Evolutionary conservation across 92 coral and sea anemone genomes (phyloP), one percentile per base, ranked within the genome.

Genomic region (Paramuricea clavata): DNA sequence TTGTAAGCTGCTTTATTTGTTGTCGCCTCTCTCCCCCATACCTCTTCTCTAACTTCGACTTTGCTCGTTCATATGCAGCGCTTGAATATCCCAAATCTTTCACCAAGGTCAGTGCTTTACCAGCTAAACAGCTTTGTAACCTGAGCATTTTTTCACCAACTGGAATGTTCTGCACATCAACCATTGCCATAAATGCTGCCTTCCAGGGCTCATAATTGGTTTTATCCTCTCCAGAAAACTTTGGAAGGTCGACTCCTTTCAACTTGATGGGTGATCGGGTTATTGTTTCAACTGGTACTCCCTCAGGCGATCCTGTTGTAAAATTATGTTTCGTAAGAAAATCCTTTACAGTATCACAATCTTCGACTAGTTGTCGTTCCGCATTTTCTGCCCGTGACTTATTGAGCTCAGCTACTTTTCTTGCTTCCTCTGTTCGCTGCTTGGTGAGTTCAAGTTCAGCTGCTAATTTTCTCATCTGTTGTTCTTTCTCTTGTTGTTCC

Each of bases 401-500:
- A 42, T 79, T 89, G n/a, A 79, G 67, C 17, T 22, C 85, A 27
- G 86, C 86, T 26, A 85, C 50, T 54, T 77, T 83, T 69, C 89
- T 64, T 34, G 91, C 88, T 44, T 88, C 91, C 44, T 82, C 83
- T 30, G 91, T 74, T 8, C 91, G 73, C 49, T 81, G 87, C 42
- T 72, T 82, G 41, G 91, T 47, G 12, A 88, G 65, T 43, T 88
- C 71, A 27, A 89, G 86, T 42, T 89, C 89, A 17, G 89, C 89
- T 16, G 81, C 44, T 39, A 77, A 81, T 36, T 70, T 76, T 76
- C 52, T 31, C 56, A 88, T 27, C 28, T 88, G 57, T 39, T 72
- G 62, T 49, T 88, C 88, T 74, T 83, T 76, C 16, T 88, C 84
- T 52, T 34, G 6, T 15, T 17, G n/a, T n/a, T n/a, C n/a, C n/a